Evolutionary conservation across 1,140 invertebrate genomes (phyloP).

Genomic region (Halyomorpha halys): DNA sequence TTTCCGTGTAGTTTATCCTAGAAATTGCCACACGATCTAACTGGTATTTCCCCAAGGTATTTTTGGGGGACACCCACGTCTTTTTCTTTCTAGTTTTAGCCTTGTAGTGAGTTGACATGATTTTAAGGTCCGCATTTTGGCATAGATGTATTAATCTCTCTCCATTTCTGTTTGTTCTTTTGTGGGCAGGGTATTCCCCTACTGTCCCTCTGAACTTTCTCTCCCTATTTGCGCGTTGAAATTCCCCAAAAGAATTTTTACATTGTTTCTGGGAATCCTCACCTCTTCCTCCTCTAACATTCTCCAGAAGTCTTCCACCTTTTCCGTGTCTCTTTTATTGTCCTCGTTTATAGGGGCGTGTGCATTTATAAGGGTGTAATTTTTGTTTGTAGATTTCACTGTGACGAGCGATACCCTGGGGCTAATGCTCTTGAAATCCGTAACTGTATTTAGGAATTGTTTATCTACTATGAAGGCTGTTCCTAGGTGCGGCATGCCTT

Average conservation of each 20-base stretch:
- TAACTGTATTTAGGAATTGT: neutral
- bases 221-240: neutral
- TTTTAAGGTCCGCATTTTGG: conserved; percentile 1
- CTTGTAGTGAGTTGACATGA: neutral
- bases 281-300: neutral
- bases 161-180: too few species aligned
- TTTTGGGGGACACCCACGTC: neutral
- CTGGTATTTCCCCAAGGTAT: neutral
- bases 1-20: neutral
- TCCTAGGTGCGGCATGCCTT: too few species aligned
- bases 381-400: neutral
- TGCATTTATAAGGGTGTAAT: too few species aligned
- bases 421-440: neutral
- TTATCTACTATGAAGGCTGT: conserved; percentile 1
- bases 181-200: neutral
- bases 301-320: neutral
- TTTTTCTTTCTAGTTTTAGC: neutral
- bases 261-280: neutral
- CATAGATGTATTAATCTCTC: neutral
- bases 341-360: too few species aligned
- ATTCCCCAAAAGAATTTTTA: neutral
- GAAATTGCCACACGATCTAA: neutral
- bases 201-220: neutral
- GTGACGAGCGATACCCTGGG: neutral
- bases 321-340: neutral